Evolutionary conservation across 2,797 vertebrate genomes (phyloP).

Genomic region (Ceryle rudis): DNA sequence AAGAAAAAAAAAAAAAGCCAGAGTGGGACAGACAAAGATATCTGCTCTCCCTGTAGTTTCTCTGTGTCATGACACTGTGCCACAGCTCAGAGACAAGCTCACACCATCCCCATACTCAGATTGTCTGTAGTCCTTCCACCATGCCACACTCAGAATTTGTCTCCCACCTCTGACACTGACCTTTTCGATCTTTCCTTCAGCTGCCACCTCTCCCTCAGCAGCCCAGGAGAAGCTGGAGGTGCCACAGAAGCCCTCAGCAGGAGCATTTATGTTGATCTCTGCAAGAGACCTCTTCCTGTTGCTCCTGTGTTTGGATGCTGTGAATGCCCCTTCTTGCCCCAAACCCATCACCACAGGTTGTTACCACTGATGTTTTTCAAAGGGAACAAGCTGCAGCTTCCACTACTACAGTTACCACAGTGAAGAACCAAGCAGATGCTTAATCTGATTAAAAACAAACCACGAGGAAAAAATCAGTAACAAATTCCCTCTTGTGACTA

Average conservation of each 20-base stretch:
- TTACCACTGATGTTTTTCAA: not conserved
- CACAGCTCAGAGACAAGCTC: not conserved
- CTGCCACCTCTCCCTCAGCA: not conserved
- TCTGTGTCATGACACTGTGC: not conserved
- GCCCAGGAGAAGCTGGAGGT: not conserved
- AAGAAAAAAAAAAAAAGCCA: not conserved
- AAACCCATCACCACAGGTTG: not conserved
- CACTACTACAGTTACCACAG: not conserved
- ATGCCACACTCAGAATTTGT: not conserved
- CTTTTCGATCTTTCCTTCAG: not conserved
- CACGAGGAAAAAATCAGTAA: not conserved
- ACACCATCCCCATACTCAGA: fast-evolving
- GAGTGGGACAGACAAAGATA: not conserved
- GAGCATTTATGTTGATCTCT: not conserved
- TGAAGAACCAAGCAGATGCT: not conserved
- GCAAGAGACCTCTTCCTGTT: not conserved
- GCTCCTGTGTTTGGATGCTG: not conserved
- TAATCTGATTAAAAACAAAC: not conserved
- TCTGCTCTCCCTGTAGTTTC: not conserved
- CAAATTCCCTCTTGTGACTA: not conserved
- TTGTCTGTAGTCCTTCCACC: not conserved
- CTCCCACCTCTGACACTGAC: not conserved
- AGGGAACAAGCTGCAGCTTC: not conserved
- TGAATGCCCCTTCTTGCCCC: not conserved
- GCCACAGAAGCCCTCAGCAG: not conserved